Conservation (phyloP, 2,797 vertebrate species). For the Melanotaenia boesemani region DNA sequence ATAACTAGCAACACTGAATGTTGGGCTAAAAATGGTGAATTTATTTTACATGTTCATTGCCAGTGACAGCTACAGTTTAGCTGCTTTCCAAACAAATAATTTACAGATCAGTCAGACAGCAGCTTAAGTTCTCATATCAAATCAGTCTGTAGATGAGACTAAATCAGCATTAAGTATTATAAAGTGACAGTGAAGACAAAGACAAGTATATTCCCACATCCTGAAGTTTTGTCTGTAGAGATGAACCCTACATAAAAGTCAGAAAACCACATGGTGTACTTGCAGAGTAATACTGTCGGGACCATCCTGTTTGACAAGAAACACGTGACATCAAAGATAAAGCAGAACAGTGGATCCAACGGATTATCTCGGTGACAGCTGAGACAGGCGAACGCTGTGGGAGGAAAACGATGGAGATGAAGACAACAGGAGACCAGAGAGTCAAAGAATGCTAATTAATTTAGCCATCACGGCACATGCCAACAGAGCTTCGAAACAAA, state of each 20-base stretch:
- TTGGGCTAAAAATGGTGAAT: slow-evolving; percentile 42
- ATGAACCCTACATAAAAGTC: background rate
- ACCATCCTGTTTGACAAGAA: no score
- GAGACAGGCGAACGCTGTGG: slow-evolving; percentile 34
- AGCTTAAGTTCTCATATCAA: no score
- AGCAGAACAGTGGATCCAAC: background rate
- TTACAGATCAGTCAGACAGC: no score
- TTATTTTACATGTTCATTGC: slow-evolving; percentile 39
- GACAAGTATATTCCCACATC: no score
- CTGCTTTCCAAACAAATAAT: slow-evolving; percentile 5
- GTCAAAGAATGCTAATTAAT: slow-evolving; percentile 51
- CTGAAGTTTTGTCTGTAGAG: slow-evolving; percentile 15
- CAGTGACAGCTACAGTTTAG: slow-evolving; percentile 18
- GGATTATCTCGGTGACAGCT: slow-evolving; percentile 33
- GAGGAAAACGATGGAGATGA: slow-evolving; percentile 44
- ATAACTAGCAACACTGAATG: slow-evolving; percentile 17
- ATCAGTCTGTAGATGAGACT: no score
- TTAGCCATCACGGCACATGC: slow-evolving; percentile 28
- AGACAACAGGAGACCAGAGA: slow-evolving; percentile 39
- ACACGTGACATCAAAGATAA: background rate
- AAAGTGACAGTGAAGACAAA: no score
- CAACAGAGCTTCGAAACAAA: slow-evolving; percentile 18
- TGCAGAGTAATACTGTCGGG: no score
- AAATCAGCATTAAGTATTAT: no score
- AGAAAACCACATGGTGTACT: no score